phyloP scores from a whole-genome alignment of 2,888 invertebrate species.

The Nephrotoma flavescens region DNA sequence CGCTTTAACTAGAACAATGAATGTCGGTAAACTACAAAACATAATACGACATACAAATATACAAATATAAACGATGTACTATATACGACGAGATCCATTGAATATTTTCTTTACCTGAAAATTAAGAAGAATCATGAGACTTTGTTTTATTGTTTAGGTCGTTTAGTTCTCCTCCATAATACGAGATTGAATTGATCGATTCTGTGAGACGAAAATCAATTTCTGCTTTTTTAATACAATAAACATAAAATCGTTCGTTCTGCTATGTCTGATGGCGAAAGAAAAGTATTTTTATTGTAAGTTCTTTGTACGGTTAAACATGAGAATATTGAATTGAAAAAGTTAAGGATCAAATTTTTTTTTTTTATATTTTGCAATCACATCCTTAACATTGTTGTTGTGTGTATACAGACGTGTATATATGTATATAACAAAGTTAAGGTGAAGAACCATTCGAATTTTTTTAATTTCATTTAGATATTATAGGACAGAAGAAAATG shows the following conservation, averaged over 20 bases:
- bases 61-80: not conserved
- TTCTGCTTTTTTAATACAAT: not conserved
- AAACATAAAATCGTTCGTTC: not conserved
- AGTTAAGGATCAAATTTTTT: not conserved
- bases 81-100: not conserved
- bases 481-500: not conserved
- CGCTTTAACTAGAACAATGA: not conserved
- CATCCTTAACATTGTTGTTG: not conserved
- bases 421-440: not conserved
- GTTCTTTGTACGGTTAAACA: not conserved
- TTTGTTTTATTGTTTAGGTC: not conserved
- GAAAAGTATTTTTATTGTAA: not conserved
- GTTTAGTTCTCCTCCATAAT: not conserved
- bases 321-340: not conserved
- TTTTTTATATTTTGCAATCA: not conserved
- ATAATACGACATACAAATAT: not conserved
- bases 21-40: not conserved
- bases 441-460: not conserved
- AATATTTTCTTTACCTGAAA: not conserved
- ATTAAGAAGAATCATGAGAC: not conserved
- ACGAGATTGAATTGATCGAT: not conserved
- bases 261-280: not conserved
- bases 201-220: not conserved
- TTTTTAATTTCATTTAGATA: not conserved
- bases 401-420: not conserved